Percentiles rank a stretch among this genome's conserved stretches.
phyloP scores from a whole-genome alignment of 2,797 vertebrate genomes.

The Arnoldichthys spilopterus region DNA sequence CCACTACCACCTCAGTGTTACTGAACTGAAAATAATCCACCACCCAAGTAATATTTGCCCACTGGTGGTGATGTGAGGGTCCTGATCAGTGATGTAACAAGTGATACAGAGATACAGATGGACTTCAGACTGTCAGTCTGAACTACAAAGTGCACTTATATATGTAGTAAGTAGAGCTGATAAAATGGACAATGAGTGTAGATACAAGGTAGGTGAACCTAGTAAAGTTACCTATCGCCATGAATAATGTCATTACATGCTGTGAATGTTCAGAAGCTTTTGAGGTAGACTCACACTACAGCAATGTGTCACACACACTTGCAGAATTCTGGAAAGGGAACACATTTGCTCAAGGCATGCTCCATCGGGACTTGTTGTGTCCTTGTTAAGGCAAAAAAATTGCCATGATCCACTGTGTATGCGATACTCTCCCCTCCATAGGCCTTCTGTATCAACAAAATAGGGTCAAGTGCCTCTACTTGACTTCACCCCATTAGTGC shows the following conservation, averaged over 20 bases:
- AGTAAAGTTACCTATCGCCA: too few relatives aligned
- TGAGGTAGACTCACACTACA: neutral
- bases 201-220: too few relatives aligned
- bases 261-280: neutral
- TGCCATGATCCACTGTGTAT: constrained; percentile 15
- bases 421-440: neutral
- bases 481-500: constrained; percentile 31
- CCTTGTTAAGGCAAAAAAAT: constrained; percentile 11
- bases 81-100: too few relatives aligned
- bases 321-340: constrained; percentile 18
- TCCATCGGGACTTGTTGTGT: constrained; percentile 7
- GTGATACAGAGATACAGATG: too few relatives aligned
- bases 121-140: too few relatives aligned
- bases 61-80: too few relatives aligned
- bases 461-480: constrained; percentile 15
- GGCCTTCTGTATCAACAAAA: constrained; percentile 31
- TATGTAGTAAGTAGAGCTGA: too few relatives aligned
- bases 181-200: too few relatives aligned
- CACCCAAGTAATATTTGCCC: too few relatives aligned
- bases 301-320: neutral
- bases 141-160: too few relatives aligned
- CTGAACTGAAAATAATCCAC: too few relatives aligned
- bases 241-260: neutral
- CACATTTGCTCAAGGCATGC: neutral
- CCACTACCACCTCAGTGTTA: too few relatives aligned